Conservation (phyloP, 2,113 vertebrate species). For the Salvelinus sp. region DNA sequence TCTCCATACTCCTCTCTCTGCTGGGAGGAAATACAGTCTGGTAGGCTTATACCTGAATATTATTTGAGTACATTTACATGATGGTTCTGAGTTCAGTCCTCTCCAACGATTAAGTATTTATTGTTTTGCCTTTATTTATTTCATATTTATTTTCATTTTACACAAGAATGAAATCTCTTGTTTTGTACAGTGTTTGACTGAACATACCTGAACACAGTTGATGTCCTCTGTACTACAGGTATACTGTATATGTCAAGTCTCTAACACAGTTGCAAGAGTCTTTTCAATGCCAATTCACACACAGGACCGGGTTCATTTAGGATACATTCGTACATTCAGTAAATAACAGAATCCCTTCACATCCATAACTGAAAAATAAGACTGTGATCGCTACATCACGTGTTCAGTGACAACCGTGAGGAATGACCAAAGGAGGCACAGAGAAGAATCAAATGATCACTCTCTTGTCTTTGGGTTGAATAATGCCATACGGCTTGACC, state of each 20-base stretch:
- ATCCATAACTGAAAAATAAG: not conserved
- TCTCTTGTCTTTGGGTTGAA: not conserved
- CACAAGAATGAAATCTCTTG: slow-evolving; percentile 31
- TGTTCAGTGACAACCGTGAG: not conserved
- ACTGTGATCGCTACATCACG: not conserved
- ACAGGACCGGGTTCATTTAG: not conserved
- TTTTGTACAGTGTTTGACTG: slow-evolving; percentile 31
- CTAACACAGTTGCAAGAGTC: not conserved
- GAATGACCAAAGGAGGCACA: slow-evolving; percentile 3
- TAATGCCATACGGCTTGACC: not conserved
- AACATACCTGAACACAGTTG: not conserved
- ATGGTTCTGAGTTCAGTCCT: slow-evolving; percentile 40
- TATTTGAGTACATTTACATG: slow-evolving; percentile 11
- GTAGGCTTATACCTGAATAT: not conserved
- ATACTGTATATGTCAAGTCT: not conserved
- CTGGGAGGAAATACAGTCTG: not conserved
- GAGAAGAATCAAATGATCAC: not conserved
- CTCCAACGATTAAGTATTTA: slow-evolving; percentile 32
- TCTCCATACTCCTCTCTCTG: slow-evolving; percentile 20
- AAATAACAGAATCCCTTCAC: no score
- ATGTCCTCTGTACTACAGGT: not conserved
- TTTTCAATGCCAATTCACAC: not conserved
- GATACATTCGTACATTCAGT: not conserved
- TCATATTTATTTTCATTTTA: slow-evolving; percentile 36
- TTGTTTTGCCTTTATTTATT: slow-evolving; percentile 52